phyloP scores from a whole-genome alignment of 2,888 invertebrate genomes.

The Tenodera sinensis region DNA sequence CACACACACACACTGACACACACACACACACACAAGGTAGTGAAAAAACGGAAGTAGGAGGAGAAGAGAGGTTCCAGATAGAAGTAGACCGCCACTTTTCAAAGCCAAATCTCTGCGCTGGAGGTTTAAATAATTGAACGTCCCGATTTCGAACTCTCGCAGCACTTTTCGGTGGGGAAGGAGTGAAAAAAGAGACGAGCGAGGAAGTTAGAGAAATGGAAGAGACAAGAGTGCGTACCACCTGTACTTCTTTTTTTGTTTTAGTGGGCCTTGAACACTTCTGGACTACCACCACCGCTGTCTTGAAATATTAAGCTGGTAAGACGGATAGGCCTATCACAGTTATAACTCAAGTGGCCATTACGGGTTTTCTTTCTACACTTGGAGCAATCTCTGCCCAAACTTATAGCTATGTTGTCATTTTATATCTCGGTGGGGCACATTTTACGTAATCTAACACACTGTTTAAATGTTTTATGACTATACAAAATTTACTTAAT shows the following conservation, averaged over 20 bases:
- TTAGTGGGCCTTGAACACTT: neutral
- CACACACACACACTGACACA: too few species aligned
- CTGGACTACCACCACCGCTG: neutral
- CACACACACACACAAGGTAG: neutral
- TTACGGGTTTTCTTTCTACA: too few species aligned
- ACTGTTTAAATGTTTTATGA: too few species aligned
- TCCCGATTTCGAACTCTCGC: slow-evolving; percentile 4
- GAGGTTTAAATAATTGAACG: slow-evolving; percentile 15
- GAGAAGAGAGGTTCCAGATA: neutral
- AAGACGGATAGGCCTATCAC: neutral
- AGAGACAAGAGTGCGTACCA: neutral
- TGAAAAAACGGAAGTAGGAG: neutral
- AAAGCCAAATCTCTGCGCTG: slow-evolving; percentile 14
- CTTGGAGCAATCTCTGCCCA: too few species aligned
- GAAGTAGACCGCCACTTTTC: slow-evolving; percentile 10
- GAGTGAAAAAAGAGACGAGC: neutral
- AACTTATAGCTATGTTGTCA: too few species aligned
- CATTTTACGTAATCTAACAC: too few species aligned
- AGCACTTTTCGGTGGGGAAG: neutral
- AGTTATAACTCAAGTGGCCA: neutral
- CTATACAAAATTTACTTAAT: too few species aligned
- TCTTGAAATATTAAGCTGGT: neutral
- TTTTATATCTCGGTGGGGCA: too few species aligned
- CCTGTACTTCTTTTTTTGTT: neutral
- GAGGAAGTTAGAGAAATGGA: neutral